phyloP scores from a whole-genome alignment of 2,888 invertebrate genomes.

The Pegoplata infirma region DNA sequence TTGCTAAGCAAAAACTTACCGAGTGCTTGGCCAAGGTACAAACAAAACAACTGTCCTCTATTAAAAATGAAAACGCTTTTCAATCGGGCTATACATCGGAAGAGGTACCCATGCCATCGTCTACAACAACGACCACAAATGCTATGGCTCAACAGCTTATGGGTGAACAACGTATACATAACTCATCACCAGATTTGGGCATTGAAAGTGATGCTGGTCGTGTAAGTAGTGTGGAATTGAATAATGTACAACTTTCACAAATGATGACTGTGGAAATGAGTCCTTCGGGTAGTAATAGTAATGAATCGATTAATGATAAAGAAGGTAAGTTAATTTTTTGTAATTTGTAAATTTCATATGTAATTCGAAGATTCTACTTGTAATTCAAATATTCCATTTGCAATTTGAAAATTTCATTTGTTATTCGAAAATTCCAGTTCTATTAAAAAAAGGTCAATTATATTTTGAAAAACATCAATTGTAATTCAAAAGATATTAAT shows the following conservation, averaged over 20 bases:
- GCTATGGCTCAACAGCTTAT: conserved; percentile 34
- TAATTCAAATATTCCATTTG: too few relatives aligned
- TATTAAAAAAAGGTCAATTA: too few relatives aligned
- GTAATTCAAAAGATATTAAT: too few relatives aligned
- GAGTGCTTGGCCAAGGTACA: too few relatives aligned
- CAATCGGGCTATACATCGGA: conserved; percentile 79
- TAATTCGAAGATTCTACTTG: too few relatives aligned
- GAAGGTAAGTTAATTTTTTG: conserved; percentile 49
- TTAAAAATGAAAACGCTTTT: conserved; percentile 68
- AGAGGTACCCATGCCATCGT: conserved; percentile 69
- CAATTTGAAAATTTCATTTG: too few relatives aligned
- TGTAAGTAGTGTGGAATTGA: conserved; percentile 80
- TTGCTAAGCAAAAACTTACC: conserved; percentile 71
- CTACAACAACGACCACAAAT: conserved; percentile 49
- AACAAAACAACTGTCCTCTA: conserved; percentile 71
- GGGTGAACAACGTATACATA: conserved; percentile 74
- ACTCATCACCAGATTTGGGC: conserved; percentile 91
- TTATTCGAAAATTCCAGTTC: too few relatives aligned
- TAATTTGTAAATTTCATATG: conserved; percentile 18
- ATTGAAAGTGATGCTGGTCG: conserved; percentile 89
- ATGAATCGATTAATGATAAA: conserved; percentile 36
- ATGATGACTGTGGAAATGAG: conserved; percentile 78
- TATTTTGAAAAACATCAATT: too few relatives aligned
- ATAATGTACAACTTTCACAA: conserved; percentile 72
- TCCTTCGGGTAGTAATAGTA: conserved; percentile 53